Percentiles rank a stretch among this genome's conserved stretches.
These are phyloP conservation scores for Dinomys branickii DNA, from an alignment of 2,113 vertebrate genomes.

Conservation along the genomic window DNA sequence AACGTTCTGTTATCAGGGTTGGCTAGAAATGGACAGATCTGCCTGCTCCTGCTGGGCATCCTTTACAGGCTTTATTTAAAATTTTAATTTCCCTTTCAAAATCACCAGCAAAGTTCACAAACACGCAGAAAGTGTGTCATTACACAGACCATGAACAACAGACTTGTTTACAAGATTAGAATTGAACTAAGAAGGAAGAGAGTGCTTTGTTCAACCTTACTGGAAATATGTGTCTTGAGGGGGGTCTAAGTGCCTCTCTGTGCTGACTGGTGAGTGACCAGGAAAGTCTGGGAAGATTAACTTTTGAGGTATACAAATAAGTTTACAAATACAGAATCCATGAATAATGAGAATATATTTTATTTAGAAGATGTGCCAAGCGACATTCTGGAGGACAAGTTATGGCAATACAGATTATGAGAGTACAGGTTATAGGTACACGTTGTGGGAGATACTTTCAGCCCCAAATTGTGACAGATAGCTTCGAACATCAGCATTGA, in stretches of 20 bases:
- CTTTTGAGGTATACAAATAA: too few relatives aligned
- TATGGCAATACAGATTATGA: background rate
- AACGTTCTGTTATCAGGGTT: too few relatives aligned
- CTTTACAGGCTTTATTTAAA: too few relatives aligned
- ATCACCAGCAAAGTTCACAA: background rate
- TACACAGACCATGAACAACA: background rate
- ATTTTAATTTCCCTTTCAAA: too few relatives aligned
- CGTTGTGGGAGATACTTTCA: background rate
- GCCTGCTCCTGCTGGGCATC: too few relatives aligned
- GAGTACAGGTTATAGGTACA: background rate
- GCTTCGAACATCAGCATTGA: too few relatives aligned
- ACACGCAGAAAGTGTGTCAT: background rate
- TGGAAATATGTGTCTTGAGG: accelerated
- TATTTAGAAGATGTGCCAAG: background rate
- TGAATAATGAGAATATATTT: background rate
- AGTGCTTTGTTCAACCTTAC: background rate
- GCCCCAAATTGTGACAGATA: background rate
- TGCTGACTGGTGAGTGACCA: background rate
- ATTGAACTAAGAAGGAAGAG: background rate
- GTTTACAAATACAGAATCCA: background rate
- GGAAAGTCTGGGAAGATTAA: background rate
- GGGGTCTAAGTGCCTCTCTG: background rate
- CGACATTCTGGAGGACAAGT: background rate
- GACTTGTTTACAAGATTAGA: background rate
- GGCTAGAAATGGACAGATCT: too few relatives aligned